phyloP scores from a whole-genome alignment of 2,113 vertebrate genomes.

The Aegypius monachus region DNA sequence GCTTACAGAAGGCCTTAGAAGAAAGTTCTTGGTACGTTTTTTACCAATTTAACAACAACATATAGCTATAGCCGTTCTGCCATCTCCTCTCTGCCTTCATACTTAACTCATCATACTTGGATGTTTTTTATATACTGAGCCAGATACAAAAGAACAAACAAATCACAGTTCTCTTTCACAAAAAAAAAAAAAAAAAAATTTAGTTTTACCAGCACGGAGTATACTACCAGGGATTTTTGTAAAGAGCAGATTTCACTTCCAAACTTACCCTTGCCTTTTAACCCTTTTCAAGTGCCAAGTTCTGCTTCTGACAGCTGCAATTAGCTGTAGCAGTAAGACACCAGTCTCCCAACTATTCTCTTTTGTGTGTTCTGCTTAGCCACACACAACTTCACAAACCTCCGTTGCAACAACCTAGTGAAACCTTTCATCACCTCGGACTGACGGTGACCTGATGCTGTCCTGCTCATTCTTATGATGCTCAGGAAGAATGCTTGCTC shows the following conservation, averaged over 20 bases:
- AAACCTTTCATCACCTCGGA: neutral
- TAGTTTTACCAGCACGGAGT: neutral
- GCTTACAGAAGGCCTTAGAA: neutral
- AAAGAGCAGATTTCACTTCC: neutral
- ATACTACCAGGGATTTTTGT: neutral
- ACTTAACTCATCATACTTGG: neutral
- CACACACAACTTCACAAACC: neutral
- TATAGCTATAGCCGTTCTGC: neutral
- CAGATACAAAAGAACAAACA: neutral
- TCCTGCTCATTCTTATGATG: accelerated
- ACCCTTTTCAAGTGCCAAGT: neutral
- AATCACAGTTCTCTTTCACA: neutral
- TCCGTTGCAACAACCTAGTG: neutral
- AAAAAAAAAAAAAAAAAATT: neutral
- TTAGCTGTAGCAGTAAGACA: neutral
- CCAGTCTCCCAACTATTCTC: no score
- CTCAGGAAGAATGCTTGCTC: neutral
- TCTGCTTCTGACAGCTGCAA: neutral
- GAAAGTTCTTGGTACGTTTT: neutral
- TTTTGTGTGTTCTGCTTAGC: neutral
- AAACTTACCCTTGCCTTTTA: neutral
- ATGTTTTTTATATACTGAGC: neutral
- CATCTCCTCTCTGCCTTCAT: neutral
- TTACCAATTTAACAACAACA: neutral
- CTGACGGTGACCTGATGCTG: neutral